phyloP scores from a whole-genome alignment of 2,113 vertebrate genomes.

The Scopus umbretta region DNA sequence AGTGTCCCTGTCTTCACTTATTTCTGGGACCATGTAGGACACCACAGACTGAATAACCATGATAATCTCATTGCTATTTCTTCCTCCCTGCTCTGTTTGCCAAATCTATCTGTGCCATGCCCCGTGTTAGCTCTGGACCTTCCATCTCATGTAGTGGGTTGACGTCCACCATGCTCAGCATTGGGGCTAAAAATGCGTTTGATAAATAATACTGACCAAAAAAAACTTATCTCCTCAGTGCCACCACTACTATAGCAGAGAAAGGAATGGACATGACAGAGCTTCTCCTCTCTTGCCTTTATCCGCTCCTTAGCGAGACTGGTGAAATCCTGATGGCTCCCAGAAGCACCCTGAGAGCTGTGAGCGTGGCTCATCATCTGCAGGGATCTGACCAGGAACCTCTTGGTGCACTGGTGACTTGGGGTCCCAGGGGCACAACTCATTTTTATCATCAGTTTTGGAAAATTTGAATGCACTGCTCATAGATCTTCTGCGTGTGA shows the following conservation, averaged over 20 bases:
- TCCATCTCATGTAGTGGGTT: background rate
- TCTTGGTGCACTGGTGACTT: background rate
- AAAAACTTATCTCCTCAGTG: background rate
- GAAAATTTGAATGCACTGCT: background rate
- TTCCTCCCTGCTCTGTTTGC: background rate
- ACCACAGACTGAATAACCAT: background rate
- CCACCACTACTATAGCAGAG: background rate
- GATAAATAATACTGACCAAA: background rate
- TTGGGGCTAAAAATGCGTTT: background rate
- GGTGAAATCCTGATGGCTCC: background rate
- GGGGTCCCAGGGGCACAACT: background rate
- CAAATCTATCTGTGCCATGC: background rate
- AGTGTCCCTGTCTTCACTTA: background rate
- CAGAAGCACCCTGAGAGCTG: fast-evolving
- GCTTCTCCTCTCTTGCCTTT: background rate
- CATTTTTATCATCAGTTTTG: background rate
- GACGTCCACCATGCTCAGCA: background rate
- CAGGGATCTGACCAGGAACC: background rate
- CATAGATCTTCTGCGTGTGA: background rate
- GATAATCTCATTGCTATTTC: background rate
- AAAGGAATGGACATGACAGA: background rate
- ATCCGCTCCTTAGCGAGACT: background rate
- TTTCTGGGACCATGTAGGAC: background rate
- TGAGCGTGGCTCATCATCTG: background rate
- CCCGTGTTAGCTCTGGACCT: background rate